Evolutionary conservation across 2,113 vertebrate species (phyloP), one percentile per base, ranked within the genome.

Genomic region (Phasianus colchicus): DNA sequence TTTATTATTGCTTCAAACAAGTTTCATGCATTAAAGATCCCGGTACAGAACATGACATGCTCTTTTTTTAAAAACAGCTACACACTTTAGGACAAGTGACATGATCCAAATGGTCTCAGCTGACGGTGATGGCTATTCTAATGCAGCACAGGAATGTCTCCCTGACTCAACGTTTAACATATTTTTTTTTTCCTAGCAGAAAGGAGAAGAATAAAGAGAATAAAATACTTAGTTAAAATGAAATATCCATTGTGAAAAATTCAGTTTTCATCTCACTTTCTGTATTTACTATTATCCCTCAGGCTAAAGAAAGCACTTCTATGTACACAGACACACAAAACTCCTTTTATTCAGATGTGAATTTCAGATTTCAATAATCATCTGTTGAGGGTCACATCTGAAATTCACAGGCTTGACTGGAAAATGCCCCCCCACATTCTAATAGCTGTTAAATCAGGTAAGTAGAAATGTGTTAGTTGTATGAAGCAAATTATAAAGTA

Each of bases 1-100:
- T 97, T 97, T 96, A 97, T 97, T 96, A 97, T 95, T 96, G 93
- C 93, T 97, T 96, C 91, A 96, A 97, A 97, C 95, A 96, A 96
- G 97, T 96, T 97, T 96, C 96, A 97, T 96, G 94, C 93, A 97
- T 95, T 97, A 97, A 96, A 97, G 94, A 97, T 96, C 94, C 86
- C 75, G 91, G 94, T 97, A 95, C 89, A 88, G 95, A 96, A 96
- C 93, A 97, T 94, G 96, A 96, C 95, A 97, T 89, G 88, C 93
- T 97, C 92, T 96, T 96, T 92, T 91, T 96, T 97, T 97, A 92
- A 96, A 95, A 97, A 94, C 93, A 94, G 87, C 95, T 95, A 96
- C 94, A 95, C 86, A 61, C 81, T 96, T 96, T 83, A 95, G 91
- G 92, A 95, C 93, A 96, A 97, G 96, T 96, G 97, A 96, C 94